A percentile compares a stretch with the other conserved stretches of the same genome.
Evolutionary conservation across 2,113 vertebrate species (phyloP).

Genomic region (Neolamprologus fasciatus): DNA sequence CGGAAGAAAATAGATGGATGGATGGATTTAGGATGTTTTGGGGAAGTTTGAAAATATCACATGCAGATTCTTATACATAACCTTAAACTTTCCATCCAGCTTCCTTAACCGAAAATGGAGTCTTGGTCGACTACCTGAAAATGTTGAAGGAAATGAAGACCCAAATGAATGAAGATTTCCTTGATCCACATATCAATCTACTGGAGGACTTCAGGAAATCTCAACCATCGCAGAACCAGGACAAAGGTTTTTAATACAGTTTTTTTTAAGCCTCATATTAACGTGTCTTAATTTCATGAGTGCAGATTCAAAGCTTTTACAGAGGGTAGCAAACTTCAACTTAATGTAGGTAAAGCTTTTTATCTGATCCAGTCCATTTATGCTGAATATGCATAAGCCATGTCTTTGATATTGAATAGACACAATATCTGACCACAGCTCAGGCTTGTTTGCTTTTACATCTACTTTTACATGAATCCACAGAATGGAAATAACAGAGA

Average conservation of each 20-base stretch:
- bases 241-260: not conserved
- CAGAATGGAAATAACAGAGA: not conserved
- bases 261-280: not conserved
- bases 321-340: not conserved
- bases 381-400: not conserved
- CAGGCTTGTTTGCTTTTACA: not conserved
- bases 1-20: no score
- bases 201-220: not conserved
- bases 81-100: no score
- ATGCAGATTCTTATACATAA: no score
- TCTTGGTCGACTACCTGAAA: accelerated
- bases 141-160: no score
- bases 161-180: not conserved
- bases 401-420: not conserved
- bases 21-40: no score
- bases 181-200: not conserved
- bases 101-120: accelerated
- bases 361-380: not conserved
- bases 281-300: not conserved
- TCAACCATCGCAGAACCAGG: not conserved
- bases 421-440: not conserved
- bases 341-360: not conserved
- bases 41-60: no score
- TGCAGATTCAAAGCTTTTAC: not conserved
- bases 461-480: not conserved